A percentile compares a stretch with the other conserved stretches of the same genome.
Evolutionary conservation across 2,797 vertebrate genomes (phyloP).

Genomic region (Acanthurus lineatus): DNA sequence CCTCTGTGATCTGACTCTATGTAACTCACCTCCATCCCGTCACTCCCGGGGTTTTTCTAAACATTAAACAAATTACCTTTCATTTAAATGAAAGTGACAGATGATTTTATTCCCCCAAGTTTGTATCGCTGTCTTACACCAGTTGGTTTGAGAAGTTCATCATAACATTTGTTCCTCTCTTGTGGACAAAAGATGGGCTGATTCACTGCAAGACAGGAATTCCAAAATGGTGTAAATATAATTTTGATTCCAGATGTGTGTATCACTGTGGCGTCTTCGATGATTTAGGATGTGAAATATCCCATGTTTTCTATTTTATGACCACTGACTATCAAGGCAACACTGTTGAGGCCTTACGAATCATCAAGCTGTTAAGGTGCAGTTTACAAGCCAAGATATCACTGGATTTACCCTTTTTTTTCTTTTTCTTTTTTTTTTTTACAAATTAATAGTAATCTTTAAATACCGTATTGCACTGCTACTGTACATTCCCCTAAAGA

Average conservation of each 20-base stretch:
- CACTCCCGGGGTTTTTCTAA: slow-evolving; percentile 30
- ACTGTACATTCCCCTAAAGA: slow-evolving; percentile 28
- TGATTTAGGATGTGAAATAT: slow-evolving; percentile 59
- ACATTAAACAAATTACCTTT: not conserved
- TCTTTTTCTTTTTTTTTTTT: not conserved
- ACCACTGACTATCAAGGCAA: slow-evolving; percentile 52
- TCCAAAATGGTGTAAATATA: slow-evolving; percentile 67
- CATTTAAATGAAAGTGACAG: slow-evolving; percentile 10
- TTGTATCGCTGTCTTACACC: slow-evolving; percentile 9
- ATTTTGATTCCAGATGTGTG: slow-evolving; percentile 46
- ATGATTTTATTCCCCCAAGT: not conserved
- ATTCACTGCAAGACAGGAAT: slow-evolving; percentile 20
- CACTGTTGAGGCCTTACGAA: slow-evolving; percentile 57
- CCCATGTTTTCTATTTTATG: slow-evolving; percentile 54
- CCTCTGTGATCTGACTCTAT: not conserved
- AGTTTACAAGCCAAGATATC: slow-evolving; percentile 32
- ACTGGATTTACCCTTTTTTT: slow-evolving; percentile 10
- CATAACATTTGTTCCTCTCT: slow-evolving; percentile 19
- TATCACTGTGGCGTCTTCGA: slow-evolving; percentile 56
- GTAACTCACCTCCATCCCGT: not conserved
- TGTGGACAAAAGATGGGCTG: slow-evolving; percentile 34
- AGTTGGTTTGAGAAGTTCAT: slow-evolving; percentile 11
- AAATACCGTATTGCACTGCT: slow-evolving; percentile 39
- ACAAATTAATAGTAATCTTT: slow-evolving; percentile 38
- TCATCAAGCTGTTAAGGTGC: slow-evolving; percentile 32